Evolutionary conservation across 2,797 vertebrate genomes (phyloP), one percentile per base, ranked within the genome.

Genomic region (Falco peregrinus): DNA sequence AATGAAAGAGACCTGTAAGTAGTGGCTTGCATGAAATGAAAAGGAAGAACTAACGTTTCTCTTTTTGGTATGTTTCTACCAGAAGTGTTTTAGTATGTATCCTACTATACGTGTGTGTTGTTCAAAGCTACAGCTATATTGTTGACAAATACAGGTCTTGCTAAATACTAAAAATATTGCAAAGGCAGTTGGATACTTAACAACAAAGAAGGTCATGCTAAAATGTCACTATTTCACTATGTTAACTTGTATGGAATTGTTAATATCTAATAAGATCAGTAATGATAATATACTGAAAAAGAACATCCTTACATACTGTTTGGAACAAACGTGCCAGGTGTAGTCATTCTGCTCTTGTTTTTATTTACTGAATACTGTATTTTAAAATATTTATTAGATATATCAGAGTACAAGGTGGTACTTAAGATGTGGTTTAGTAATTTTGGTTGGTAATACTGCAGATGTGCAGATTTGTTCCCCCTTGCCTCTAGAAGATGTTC

Each of bases 191-290:
- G 11, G 8, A 26, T 89, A 31, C 16, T 54, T 95, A 47, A 19
- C 5, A 39, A 5, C 0, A 0, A 87, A 60, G 43, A 74, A 77
- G 4, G 12, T 33, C 9, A 20, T 28, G 33, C 29, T 65, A 17
- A 73, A 69, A 53, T 73, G 53, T 53, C 1, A 43, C 39, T 41
- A 7, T 43, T 43, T 43, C 41, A 2, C 8, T 4, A 5, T 37
- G 9, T n/a, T 78, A 45, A 37, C 22, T 92, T 63, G 8, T 20
- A 37, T 51, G 15, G 33, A 84, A 69, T 51, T 63, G 28, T 12
- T 84, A 56, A 10, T 41, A 3, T 64, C 31, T 24, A 22, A 70
- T 35, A 71, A 59, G 28, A 47, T 68, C 24, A 43, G 4, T n/a
- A 64, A 21, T 64, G 11, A 7, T 78, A 48, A 64, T 71, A 35